Percentiles rank a stretch among this genome's conserved stretches.
These are phyloP conservation scores for Calephelis virginiensis DNA, from an alignment of 1,140 invertebrate genomes.

Conservation along the genomic window DNA sequence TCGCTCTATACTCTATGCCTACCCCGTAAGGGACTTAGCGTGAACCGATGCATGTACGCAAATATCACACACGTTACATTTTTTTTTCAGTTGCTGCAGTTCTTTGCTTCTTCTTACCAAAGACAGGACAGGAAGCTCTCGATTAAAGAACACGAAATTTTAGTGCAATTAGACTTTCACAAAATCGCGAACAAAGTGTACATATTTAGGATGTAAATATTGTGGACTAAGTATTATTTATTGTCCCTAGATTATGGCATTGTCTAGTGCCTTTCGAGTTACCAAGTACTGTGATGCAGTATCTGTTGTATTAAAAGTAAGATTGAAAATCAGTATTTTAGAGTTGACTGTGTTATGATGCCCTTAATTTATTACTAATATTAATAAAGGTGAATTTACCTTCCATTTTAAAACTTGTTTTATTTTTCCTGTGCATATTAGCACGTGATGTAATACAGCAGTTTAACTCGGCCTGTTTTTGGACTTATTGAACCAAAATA, in stretches of 20 bases:
- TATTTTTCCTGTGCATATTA: conserved; percentile 32
- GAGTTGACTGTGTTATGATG: conserved; percentile 72
- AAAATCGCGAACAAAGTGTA: conserved; percentile 38
- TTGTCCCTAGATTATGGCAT: conserved; percentile 34
- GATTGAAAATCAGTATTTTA: conserved; percentile 73
- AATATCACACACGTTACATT: not conserved
- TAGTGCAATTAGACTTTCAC: conserved; percentile 65
- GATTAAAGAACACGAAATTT: conserved; percentile 72
- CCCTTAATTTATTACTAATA: conserved; percentile 70
- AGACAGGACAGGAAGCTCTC: conserved; percentile 83
- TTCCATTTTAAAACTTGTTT: conserved; percentile 44
- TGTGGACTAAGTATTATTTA: conserved; percentile 65
- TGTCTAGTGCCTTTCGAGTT: conserved; percentile 30
- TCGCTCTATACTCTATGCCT: too few species aligned
- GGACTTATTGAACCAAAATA: too few species aligned
- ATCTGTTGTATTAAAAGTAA: conserved; percentile 52
- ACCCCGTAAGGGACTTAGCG: too few species aligned
- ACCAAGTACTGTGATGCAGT: conserved; percentile 64
- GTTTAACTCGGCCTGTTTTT: too few species aligned
- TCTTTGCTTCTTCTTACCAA: conserved; percentile 83
- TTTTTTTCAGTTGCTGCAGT: conserved; percentile 81
- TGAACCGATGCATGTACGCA: too few species aligned
- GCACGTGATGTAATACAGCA: not conserved
- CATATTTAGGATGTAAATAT: conserved; percentile 73
- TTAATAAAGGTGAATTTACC: conserved; percentile 67